Conservation (phyloP, 2,797 vertebrate species). For the Micromesistius poutassou region DNA sequence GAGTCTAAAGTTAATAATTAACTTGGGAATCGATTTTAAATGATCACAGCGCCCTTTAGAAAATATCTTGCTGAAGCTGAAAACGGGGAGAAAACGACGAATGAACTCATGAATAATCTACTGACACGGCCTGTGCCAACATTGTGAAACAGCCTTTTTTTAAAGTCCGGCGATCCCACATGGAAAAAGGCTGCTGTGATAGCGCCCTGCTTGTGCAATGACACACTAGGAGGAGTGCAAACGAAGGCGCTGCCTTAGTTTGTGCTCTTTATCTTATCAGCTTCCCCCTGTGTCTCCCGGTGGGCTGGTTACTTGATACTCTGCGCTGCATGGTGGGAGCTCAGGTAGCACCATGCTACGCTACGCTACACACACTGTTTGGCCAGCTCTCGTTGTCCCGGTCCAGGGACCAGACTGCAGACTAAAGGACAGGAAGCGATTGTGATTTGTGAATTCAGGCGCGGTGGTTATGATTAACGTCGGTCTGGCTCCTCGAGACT, state of each 20-base stretch:
- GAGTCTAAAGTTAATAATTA: too few species aligned
- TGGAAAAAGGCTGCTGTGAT: constrained; percentile 39
- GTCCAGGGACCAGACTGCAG: neutral
- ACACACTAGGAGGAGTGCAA: constrained; percentile 54
- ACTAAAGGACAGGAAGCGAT: neutral
- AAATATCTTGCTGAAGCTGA: too few species aligned
- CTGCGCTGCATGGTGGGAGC: constrained; percentile 39
- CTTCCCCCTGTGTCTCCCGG: constrained; percentile 48
- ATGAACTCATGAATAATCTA: neutral
- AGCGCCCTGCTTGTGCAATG: constrained; percentile 55
- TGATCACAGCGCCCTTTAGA: too few species aligned
- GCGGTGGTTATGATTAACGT: neutral
- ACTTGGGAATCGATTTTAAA: too few species aligned
- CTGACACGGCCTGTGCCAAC: too few species aligned
- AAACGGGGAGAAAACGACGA: too few species aligned
- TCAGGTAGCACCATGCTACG: constrained; percentile 21
- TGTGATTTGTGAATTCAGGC: too few species aligned
- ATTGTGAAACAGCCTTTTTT: neutral
- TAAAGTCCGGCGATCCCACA: constrained; percentile 19
- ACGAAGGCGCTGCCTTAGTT: constrained; percentile 54
- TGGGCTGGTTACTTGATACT: constrained; percentile 57
- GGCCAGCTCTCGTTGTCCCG: too few species aligned
- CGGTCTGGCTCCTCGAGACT: neutral
- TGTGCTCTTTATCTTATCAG: constrained; percentile 65
- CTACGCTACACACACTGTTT: neutral